These are phyloP conservation scores for Carassius auratus DNA, from an alignment of 2,113 vertebrate genomes.

Conservation along the genomic window DNA sequence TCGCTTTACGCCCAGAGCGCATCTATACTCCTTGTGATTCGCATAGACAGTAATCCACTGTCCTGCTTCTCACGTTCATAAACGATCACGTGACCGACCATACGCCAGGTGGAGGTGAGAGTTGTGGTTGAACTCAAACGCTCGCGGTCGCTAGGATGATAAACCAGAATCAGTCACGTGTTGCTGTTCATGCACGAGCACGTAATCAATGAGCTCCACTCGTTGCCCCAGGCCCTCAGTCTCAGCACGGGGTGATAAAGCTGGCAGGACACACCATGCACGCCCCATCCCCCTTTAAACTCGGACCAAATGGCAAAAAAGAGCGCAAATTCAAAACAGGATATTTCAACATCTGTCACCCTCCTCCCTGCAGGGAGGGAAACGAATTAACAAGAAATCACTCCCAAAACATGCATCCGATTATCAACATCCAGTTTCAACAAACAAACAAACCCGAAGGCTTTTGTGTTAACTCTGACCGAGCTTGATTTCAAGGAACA, in stretches of 20 bases:
- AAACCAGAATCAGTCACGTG: background rate
- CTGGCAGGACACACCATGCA: background rate
- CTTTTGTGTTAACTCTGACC: no score
- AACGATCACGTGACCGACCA: no score
- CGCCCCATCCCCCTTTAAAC: conserved; percentile 52
- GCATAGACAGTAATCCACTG: no score
- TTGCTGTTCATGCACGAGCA: background rate
- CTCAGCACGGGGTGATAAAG: conserved; percentile 37
- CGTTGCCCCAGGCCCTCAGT: conserved; percentile 6
- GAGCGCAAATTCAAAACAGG: conserved; percentile 75
- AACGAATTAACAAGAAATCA: conserved; percentile 74
- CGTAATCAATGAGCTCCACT: conserved; percentile 2
- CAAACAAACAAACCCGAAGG: conserved; percentile 26
- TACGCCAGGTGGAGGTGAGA: no score
- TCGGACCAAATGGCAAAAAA: conserved; percentile 80
- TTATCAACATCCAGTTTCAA: conserved; percentile 79
- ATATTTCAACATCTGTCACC: conserved; percentile 78
- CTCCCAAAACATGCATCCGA: conserved; percentile 74
- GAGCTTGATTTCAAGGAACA: background rate
- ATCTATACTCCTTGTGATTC: no score
- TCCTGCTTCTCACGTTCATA: no score
- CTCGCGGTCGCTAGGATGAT: no score
- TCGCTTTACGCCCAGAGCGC: no score
- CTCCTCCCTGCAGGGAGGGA: conserved; percentile 71
- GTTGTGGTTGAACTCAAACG: no score